These are phyloP conservation scores for Hermodice carunculata DNA, from an alignment of 2,888 invertebrate genomes.

Conservation along the genomic window DNA sequence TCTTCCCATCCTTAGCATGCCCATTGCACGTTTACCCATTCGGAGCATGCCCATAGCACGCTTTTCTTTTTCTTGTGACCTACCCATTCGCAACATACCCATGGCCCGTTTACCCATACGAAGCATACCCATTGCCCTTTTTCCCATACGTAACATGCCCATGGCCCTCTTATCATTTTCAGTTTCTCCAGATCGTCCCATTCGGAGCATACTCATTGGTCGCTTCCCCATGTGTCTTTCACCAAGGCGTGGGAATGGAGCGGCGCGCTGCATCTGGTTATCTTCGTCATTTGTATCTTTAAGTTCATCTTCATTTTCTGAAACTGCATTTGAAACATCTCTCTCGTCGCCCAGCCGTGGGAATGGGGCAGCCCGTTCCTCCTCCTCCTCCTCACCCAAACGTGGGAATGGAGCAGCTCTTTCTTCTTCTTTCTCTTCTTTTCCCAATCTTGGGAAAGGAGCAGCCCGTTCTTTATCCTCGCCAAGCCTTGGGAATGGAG, in stretches of 20 bases:
- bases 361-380: constrained; percentile 14
- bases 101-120: constrained; percentile 51
- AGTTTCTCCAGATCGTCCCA: no score
- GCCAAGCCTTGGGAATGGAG: constrained; percentile 6
- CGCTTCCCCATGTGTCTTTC: no score
- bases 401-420: constrained; percentile 17
- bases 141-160: constrained; percentile 55
- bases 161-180: constrained; percentile 49
- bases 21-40: constrained; percentile 38
- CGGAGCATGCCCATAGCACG: constrained; percentile 38
- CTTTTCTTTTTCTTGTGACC: constrained; percentile 27
- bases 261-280: no score
- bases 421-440: constrained; percentile 9
- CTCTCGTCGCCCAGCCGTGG: no score
- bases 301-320: no score
- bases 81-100: constrained; percentile 51
- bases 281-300: no score
- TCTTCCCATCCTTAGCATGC: constrained; percentile 43
- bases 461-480: constrained; percentile 4
- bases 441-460: constrained; percentile 10
- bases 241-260: no score
- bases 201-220: constrained; percentile 20
- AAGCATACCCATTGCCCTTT: constrained; percentile 55
- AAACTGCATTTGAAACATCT: no score
- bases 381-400: constrained; percentile 7